A percentile compares a stretch with the other conserved stretches of the same genome.
Conservation (phyloP, 1,140 invertebrate genomes). For the Drosophila nebulosa region DNA sequence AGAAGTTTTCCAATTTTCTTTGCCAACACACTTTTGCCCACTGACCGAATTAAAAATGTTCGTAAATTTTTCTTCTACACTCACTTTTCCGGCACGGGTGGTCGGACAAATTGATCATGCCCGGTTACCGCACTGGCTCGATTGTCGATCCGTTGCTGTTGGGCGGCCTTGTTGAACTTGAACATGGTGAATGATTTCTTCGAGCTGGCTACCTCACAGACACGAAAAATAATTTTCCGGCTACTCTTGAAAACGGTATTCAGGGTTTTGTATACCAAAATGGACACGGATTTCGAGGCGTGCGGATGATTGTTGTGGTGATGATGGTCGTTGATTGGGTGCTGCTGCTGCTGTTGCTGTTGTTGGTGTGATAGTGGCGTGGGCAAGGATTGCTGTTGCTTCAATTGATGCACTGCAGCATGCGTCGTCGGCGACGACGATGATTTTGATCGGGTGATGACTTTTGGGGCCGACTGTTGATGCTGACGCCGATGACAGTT, state of each 20-base stretch:
- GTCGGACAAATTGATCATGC: constrained; percentile 88
- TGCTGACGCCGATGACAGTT: constrained; percentile 52
- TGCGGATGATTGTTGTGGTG: constrained; percentile 50
- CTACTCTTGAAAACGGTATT: constrained; percentile 81
- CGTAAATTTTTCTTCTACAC: constrained; percentile 17
- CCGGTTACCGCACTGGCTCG: constrained; percentile 86
- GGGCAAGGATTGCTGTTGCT: constrained; percentile 74
- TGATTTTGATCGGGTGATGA: constrained; percentile 79
- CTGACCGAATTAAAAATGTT: not conserved
- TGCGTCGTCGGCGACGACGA: constrained; percentile 68
- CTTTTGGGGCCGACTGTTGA: constrained; percentile 57
- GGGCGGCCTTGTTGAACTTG: constrained; percentile 88
- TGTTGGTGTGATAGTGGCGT: constrained; percentile 47
- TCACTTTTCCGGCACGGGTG: constrained; percentile 83
- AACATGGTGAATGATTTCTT: constrained; percentile 85
- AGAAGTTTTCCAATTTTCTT: not conserved
- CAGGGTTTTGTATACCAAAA: constrained; percentile 79
- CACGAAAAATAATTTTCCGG: constrained; percentile 80
- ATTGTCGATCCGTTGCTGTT: constrained; percentile 84
- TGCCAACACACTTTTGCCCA: constrained; percentile 15
- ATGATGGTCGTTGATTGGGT: constrained; percentile 12
- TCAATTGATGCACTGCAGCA: constrained; percentile 76
- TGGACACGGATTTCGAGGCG: constrained; percentile 74
- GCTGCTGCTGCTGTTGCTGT: constrained; percentile 23
- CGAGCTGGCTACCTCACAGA: constrained; percentile 80